These are phyloP conservation scores for Cyanoramphus novaezelandiae DNA, from an alignment of 2,113 vertebrate species.

Conservation along the genomic window DNA sequence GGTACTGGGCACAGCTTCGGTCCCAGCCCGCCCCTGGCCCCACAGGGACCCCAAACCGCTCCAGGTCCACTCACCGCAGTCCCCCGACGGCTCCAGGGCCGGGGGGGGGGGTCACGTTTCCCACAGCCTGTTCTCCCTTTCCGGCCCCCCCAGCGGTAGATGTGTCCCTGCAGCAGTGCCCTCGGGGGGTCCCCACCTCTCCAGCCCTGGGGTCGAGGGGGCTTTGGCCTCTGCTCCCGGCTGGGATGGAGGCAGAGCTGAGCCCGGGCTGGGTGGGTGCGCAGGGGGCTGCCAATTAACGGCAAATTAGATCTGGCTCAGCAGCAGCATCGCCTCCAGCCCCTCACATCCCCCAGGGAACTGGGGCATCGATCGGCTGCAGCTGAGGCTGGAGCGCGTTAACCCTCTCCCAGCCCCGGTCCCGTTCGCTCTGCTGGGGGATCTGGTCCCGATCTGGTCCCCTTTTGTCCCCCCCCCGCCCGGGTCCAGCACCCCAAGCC, in stretches of 20 bases:
- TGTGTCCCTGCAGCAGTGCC: background rate
- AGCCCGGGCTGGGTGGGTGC: background rate
- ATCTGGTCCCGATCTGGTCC: rapidly evolving
- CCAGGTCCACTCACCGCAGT: too few relatives aligned
- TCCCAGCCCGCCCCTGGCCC: background rate
- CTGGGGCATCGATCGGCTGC: background rate
- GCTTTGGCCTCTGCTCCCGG: background rate
- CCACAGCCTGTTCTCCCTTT: background rate
- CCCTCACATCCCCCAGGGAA: background rate
- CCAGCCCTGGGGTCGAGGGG: background rate
- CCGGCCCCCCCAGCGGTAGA: too few relatives aligned
- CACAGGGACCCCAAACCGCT: background rate
- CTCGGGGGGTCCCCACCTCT: background rate
- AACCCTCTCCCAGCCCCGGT: background rate
- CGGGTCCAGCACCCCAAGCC: background rate
- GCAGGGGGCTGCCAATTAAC: background rate
- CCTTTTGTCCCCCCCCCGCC: background rate
- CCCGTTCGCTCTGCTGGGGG: too few relatives aligned
- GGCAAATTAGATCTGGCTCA: background rate
- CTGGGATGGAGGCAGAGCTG: background rate
- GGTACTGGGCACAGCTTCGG: rapidly evolving
- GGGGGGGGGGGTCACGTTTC: rapidly evolving
- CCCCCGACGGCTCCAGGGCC: too few relatives aligned
- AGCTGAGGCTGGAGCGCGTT: background rate
- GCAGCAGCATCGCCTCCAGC: background rate